These are phyloP conservation scores for Tachyglossus aculeatus DNA, from an alignment of 2,797 vertebrate genomes.

Conservation along the genomic window DNA sequence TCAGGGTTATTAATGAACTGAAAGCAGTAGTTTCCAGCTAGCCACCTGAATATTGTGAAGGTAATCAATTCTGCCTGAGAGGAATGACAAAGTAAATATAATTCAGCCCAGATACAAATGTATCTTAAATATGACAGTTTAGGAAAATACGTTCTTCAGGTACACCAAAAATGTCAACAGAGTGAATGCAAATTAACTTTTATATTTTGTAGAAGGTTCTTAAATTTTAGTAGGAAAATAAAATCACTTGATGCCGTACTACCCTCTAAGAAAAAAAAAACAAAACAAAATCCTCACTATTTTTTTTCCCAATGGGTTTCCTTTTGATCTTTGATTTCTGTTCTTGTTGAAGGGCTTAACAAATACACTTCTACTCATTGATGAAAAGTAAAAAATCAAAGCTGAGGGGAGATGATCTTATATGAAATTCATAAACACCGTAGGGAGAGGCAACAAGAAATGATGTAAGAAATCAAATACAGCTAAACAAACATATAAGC, in stretches of 20 bases:
- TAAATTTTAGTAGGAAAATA: conserved; percentile 61
- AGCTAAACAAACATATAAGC: too few relatives aligned
- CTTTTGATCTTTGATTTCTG: conserved; percentile 19
- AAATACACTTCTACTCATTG: too few relatives aligned
- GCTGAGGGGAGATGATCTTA: too few relatives aligned
- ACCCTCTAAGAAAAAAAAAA: conserved; percentile 53
- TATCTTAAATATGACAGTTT: conserved; percentile 63
- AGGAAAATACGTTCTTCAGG: conserved; percentile 62
- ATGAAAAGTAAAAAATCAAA: too few relatives aligned
- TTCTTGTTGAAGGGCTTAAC: too few relatives aligned
- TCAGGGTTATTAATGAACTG: conserved; percentile 50
- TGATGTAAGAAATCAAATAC: too few relatives aligned
- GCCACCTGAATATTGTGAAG: conserved; percentile 37
- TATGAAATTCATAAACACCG: too few relatives aligned
- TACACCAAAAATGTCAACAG: conserved; percentile 62
- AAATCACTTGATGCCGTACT: conserved; percentile 52
- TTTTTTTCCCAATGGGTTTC: conserved; percentile 25
- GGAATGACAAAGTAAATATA: conserved; percentile 65
- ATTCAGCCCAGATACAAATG: conserved; percentile 63
- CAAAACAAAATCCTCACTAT: conserved; percentile 36
- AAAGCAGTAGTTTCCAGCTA: conserved; percentile 30
- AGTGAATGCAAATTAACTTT: conserved; percentile 71
- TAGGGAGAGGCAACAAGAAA: too few relatives aligned
- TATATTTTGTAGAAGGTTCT: conserved; percentile 57
- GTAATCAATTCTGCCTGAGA: conserved; percentile 49